Base-by-base conservation (phyloP, 2,888 invertebrate genomes). In the Candidula unifasciata region DNA sequence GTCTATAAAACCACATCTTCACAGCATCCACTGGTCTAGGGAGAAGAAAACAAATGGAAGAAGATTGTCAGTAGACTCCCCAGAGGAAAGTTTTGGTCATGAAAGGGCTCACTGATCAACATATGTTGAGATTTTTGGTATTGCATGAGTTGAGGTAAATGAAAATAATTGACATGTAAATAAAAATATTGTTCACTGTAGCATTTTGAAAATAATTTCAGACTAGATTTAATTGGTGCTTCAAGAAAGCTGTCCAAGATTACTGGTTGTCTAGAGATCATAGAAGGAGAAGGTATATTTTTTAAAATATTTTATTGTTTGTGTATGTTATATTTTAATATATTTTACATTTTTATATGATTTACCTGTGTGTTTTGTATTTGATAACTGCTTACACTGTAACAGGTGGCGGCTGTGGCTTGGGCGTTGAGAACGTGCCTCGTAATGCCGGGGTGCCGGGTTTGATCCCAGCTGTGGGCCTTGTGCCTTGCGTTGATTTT, bases 271-370 rank as follows among this genome's bases (percentile, higher is more conserved):
- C 83, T 86, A 16, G 86, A 86, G 71, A 83, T 86, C 24, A 74
- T 86, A 35, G 83, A 83, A 27, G 68, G 78, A 64, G 77, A 77
- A 66, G 83, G 86, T 86, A 69, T n/a, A n/a, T n/a, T n/a, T n/a
- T n/a, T n/a, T n/a, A n/a, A n/a, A n/a, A n/a, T n/a, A 64, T n/a
- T 24, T 24, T 24, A 24, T n/a, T n/a, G n/a, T n/a, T n/a, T n/a
- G n/a, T n/a, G n/a, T n/a, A n/a, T n/a, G n/a, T n/a, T n/a, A n/a
- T n/a, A n/a, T 0, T n/a, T 64, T n/a, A 6, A 21, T 3, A 27
- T 64, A 64, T 24, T 64, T n/a, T 64, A 3, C 18, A 64, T 64
- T 27, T 64, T n/a, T n/a, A n/a, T n/a, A n/a, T n/a, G n/a, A n/a
- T n/a, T n/a, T n/a, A n/a, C n/a, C n/a, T n/a, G n/a, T n/a, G n/a